Conservation (phyloP, 2,888 invertebrate genomes). For the Hoplodrina ambigua region DNA sequence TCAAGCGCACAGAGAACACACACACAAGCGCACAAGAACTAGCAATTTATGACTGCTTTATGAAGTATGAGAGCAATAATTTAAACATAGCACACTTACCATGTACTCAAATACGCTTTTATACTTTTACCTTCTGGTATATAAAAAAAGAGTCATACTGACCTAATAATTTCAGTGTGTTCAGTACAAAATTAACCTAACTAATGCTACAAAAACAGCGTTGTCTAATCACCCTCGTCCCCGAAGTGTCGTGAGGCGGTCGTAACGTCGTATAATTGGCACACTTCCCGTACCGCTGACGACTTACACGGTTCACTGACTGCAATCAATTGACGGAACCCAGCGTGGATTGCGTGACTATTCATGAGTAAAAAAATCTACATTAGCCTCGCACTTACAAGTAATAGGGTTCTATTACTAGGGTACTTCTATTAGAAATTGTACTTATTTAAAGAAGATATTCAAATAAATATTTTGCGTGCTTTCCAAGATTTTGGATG, state of each 20-base stretch:
- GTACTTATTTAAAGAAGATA: neutral
- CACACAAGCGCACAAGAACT: neutral
- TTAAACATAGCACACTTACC: too few relatives aligned
- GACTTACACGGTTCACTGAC: slow-evolving; percentile 68
- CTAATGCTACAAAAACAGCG: slow-evolving; percentile 53
- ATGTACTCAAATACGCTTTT: too few relatives aligned
- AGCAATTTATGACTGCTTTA: slow-evolving; percentile 7
- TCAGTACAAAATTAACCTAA: slow-evolving; percentile 25
- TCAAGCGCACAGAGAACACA: slow-evolving; percentile 5
- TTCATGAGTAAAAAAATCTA: slow-evolving; percentile 63
- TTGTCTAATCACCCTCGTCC: slow-evolving; percentile 64
- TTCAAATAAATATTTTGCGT: neutral
- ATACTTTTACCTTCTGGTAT: neutral
- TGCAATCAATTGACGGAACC: slow-evolving; percentile 67
- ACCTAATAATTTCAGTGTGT: neutral
- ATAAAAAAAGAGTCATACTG: neutral
- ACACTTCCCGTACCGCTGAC: slow-evolving; percentile 73
- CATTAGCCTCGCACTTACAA: slow-evolving; percentile 55
- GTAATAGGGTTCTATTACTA: slow-evolving; percentile 37
- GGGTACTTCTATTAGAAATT: slow-evolving; percentile 32
- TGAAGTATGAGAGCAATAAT: neutral
- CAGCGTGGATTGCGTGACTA: slow-evolving; percentile 65
- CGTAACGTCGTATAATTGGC: slow-evolving; percentile 75
- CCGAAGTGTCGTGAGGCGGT: slow-evolving; percentile 65
- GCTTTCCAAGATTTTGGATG: neutral